Evolutionary conservation across 1,140 invertebrate genomes (phyloP), one percentile per base, ranked within the genome.

Genomic region (Dinothrombium tinctorium): DNA sequence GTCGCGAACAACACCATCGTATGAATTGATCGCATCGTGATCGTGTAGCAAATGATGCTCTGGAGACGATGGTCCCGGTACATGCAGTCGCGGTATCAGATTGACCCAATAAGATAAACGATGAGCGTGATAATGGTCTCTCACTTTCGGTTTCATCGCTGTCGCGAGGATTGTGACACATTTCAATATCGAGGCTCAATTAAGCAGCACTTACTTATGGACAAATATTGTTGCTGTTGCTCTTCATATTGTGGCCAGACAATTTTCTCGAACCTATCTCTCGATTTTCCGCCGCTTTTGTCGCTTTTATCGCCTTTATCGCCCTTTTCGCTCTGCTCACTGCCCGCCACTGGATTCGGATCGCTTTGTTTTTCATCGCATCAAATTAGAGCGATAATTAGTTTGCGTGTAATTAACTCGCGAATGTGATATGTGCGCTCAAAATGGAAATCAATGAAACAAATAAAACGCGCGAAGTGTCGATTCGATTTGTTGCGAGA

Each of bases 101-200:
- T 89, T 83, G 23, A 87, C 58, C 90, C 90, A 96, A 57, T 95
- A 87, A 2, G 84, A 90, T 12, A 94, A 64, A 37, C 81, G 72
- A 59, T 86, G 82, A 4, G 86, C 84, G 47, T 86, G 69, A 59
- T 94, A 95, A 60, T 94, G 87, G 52, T 87, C 84, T 54, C 86
- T 78, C 22, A 86, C 55, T 53, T 81, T 80, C 0, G 79, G 73
- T 56, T 51, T 50, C 32, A 42, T 49, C 11, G 41, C 49, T 50
- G 23, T 5, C 5, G 6, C 7, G 5, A 37, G 19, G n/a, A 23
- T 8, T n/a, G 12, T 20, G 17, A 28, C n/a, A 7, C n/a, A 35
- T 9, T 12, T n/a, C 9, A 19, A 35, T n/a, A 35, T 9, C 14
- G 33, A 35, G 7, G 19, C 8, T 19, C 8, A 35, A 8, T 14